Percentiles rank a stretch among this genome's conserved stretches.
Evolutionary conservation across 2,113 vertebrate species (phyloP).

Genomic region (Neogobius melanostomus): DNA sequence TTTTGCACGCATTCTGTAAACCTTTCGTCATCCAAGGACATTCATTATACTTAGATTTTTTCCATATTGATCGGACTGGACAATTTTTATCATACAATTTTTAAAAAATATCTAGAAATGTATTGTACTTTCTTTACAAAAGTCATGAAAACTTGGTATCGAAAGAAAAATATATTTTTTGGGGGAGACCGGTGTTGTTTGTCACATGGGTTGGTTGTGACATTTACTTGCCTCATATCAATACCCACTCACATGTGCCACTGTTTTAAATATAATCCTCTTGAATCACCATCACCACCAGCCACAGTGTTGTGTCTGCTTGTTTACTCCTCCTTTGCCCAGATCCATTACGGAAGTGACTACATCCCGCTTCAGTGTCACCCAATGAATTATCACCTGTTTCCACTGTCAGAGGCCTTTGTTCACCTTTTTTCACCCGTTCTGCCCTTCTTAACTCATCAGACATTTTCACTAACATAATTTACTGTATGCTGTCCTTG

Average conservation of each 20-base stretch:
- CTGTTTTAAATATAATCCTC: not conserved
- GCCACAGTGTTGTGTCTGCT: not conserved
- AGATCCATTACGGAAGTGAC: conserved; percentile 31
- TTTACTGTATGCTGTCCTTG: not conserved
- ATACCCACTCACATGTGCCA: not conserved
- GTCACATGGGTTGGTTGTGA: too few species aligned
- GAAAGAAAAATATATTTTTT: too few species aligned
- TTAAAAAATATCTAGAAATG: too few species aligned
- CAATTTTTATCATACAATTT: too few species aligned
- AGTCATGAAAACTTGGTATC: too few species aligned
- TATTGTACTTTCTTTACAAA: too few species aligned
- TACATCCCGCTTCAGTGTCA: conserved; percentile 37
- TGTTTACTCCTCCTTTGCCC: not conserved
- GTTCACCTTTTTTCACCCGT: conserved; percentile 39
- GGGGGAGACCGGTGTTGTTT: too few species aligned
- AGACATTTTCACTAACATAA: not conserved
- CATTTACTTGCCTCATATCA: not conserved
- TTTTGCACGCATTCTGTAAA: too few species aligned
- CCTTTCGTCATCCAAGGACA: too few species aligned
- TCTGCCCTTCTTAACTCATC: conserved; percentile 20
- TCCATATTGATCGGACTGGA: too few species aligned
- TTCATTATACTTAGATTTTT: too few species aligned
- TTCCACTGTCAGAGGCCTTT: conserved; percentile 44
- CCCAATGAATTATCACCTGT: conserved; percentile 50
- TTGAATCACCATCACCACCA: not conserved